These are phyloP conservation scores for Porites lobata DNA, from an alignment of 92 coral and sea anemone species.

Conservation along the genomic window DNA sequence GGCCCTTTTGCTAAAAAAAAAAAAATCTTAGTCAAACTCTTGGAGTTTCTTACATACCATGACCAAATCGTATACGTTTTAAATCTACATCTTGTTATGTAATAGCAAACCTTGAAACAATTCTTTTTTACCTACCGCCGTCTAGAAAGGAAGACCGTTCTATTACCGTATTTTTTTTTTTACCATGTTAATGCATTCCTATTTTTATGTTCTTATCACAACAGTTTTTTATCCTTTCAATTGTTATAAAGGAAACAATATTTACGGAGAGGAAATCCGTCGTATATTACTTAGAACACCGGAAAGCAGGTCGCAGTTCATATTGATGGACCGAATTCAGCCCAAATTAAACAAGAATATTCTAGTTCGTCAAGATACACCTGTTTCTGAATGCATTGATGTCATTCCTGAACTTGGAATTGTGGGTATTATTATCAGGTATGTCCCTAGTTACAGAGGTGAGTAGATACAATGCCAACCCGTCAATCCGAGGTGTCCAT, in stretches of 20 bases:
- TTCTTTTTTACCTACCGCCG: background rate
- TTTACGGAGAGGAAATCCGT: conserved; percentile 91
- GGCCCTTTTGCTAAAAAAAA: background rate
- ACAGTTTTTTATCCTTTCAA: no score
- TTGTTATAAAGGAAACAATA: conserved; percentile 77
- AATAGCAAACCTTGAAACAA: background rate
- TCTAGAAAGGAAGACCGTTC: no score
- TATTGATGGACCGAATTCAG: conserved; percentile 91
- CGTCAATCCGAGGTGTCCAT: no score
- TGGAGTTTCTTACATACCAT: background rate
- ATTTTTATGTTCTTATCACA: no score
- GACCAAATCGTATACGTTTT: background rate
- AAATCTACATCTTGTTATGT: background rate
- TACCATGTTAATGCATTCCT: no score
- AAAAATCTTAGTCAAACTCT: background rate
- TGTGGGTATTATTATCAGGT: conserved; percentile 94
- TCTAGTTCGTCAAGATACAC: conserved; percentile 84
- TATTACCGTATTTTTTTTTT: no score
- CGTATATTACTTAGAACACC: conserved; percentile 64
- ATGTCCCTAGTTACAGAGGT: background rate
- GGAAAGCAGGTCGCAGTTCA: conserved; percentile 84
- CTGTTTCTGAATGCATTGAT: conserved; percentile 49
- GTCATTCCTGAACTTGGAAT: conserved; percentile 93
- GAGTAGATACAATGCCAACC: background rate
- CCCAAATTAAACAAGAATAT: conserved; percentile 81